Percentiles rank a stretch among this genome's conserved stretches.
phyloP scores from a whole-genome alignment of 1,140 invertebrate genomes.

The Sycophila sp. region DNA sequence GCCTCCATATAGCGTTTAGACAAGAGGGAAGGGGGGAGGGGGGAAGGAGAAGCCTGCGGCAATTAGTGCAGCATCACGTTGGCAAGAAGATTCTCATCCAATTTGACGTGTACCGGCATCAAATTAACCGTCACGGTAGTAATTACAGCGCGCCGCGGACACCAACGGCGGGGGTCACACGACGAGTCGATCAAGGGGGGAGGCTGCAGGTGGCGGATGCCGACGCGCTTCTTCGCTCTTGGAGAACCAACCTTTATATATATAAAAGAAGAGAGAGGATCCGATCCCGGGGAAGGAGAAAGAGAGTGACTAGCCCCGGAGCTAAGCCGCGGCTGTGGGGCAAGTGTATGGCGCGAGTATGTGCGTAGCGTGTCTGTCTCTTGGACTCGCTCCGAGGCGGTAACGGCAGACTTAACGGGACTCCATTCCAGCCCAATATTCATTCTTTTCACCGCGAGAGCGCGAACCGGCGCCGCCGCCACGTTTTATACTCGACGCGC shows the following conservation, averaged over 20 bases:
- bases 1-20: too few species aligned
- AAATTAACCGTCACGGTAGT: too few species aligned
- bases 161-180: too few species aligned
- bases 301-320: slow-evolving; percentile 3
- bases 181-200: too few species aligned
- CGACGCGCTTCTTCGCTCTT: background rate
- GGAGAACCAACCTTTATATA: background rate
- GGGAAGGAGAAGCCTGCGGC: too few species aligned
- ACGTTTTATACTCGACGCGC: background rate
- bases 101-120: too few species aligned
- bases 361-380: slow-evolving; percentile 21
- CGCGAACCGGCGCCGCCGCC: background rate
- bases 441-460: slow-evolving; percentile 57
- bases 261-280: background rate
- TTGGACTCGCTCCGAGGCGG: slow-evolving; percentile 48
- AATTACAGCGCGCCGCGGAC: too few species aligned
- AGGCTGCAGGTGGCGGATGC: too few species aligned
- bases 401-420: slow-evolving; percentile 66
- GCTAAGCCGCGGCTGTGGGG: slow-evolving; percentile 11
- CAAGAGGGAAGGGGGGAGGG: too few species aligned
- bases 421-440: slow-evolving; percentile 62
- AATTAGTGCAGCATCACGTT: background rate
- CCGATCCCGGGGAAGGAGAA: background rate
- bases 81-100: background rate
- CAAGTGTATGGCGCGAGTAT: background rate